Evolutionary conservation across 2,888 invertebrate genomes (phyloP).

Genomic region (Agrilus mali): DNA sequence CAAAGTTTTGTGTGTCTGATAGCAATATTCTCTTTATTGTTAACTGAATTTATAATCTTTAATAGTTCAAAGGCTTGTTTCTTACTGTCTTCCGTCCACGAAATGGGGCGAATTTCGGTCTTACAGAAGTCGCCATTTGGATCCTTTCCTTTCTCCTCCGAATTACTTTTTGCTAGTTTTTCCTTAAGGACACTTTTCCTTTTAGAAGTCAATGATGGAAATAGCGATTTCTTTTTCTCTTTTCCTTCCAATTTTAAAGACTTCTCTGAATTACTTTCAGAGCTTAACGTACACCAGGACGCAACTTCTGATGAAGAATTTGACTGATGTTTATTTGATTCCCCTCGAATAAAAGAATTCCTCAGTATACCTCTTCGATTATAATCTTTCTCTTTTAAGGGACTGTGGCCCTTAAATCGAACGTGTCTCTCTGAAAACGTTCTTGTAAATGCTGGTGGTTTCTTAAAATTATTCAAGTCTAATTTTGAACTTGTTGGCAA

Average conservation of each 20-base stretch:
- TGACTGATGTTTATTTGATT: neutral
- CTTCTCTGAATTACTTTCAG: no score
- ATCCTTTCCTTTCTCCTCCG: slow-evolving; percentile 1
- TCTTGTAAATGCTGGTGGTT: slow-evolving; percentile 25
- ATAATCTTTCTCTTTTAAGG: slow-evolving; percentile 23
- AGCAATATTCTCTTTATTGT: slow-evolving; percentile 16
- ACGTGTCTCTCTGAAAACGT: slow-evolving; percentile 28
- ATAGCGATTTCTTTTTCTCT: slow-evolving; percentile 5
- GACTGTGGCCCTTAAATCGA: slow-evolving; percentile 29
- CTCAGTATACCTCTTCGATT: neutral
- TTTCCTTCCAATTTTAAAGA: neutral
- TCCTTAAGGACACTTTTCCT: slow-evolving; percentile 7
- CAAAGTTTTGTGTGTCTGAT: no score
- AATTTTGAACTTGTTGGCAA: slow-evolving; percentile 32
- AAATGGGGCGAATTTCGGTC: slow-evolving; percentile 15
- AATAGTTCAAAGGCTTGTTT: slow-evolving; percentile 30
- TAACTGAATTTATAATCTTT: slow-evolving; percentile 23
- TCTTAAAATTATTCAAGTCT: slow-evolving; percentile 24
- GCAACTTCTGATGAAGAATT: no score
- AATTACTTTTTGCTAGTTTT: slow-evolving; percentile 6
- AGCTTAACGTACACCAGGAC: no score
- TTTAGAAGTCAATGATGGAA: slow-evolving; percentile 1
- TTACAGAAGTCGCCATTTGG: slow-evolving; percentile 1
- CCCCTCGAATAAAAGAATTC: slow-evolving; percentile 1
- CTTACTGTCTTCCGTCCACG: slow-evolving; percentile 30